phyloP scores from a whole-genome alignment of 35 echinoderm and acorn worm genomes.

The Diadema setosum region DNA sequence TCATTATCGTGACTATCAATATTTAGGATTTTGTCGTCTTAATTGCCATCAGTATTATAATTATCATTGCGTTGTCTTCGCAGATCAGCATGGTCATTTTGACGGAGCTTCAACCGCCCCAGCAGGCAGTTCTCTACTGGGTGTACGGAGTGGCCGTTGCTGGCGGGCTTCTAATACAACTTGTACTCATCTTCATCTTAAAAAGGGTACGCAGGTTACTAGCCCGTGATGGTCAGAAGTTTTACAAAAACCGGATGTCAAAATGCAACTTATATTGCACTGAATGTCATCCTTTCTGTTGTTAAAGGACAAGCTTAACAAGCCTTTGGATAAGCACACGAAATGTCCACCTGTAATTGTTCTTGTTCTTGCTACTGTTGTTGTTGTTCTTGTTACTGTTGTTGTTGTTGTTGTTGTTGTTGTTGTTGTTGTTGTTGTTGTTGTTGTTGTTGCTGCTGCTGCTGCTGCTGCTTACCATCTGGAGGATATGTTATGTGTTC shows the following conservation, averaged over 20 bases:
- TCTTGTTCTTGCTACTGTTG: background rate
- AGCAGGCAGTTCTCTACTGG: background rate
- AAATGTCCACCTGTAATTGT: background rate
- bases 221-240: background rate
- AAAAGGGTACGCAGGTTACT: background rate
- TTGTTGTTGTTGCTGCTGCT: too few species aligned
- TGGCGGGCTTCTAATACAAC: background rate
- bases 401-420: too few species aligned
- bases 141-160: background rate
- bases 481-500: too few species aligned
- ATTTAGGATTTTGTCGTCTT: background rate
- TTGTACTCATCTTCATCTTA: background rate
- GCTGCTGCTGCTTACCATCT: too few species aligned
- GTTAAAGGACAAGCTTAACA: too few species aligned
- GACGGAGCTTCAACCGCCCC: background rate
- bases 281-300: background rate
- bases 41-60: background rate
- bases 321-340: background rate
- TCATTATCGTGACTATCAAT: background rate
- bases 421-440: too few species aligned
- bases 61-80: background rate
- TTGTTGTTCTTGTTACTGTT: background rate
- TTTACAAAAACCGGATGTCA: background rate
- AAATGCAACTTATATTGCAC: background rate
- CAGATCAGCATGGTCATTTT: background rate